phyloP scores from a whole-genome alignment of 2,113 vertebrate genomes.

The Tursiops truncatus region DNA sequence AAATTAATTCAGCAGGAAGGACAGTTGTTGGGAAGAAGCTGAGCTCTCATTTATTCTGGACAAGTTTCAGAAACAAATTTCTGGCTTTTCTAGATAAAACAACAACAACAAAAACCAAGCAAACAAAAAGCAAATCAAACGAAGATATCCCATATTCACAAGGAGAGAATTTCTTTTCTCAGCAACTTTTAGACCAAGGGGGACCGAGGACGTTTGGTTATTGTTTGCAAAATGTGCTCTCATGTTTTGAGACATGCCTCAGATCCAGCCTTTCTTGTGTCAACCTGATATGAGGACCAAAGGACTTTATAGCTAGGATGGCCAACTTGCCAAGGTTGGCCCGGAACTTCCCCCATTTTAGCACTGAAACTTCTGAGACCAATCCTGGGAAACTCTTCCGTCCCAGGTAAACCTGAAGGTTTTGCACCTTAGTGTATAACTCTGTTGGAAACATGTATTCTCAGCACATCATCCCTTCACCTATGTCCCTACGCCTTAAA shows the following conservation, averaged over 20 bases:
- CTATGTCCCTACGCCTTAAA: neutral
- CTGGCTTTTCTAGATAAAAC: conserved; percentile 17
- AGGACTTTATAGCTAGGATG: neutral
- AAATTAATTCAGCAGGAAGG: neutral
- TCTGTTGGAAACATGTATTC: neutral
- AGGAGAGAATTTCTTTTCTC: neutral
- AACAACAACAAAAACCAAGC: neutral
- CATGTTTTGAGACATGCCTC: neutral
- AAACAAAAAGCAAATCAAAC: neutral
- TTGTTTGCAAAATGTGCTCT: neutral
- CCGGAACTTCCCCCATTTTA: neutral
- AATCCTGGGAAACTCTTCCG: neutral
- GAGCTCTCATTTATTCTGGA: neutral
- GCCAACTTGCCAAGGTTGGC: neutral
- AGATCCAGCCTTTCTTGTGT: neutral
- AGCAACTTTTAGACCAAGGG: neutral
- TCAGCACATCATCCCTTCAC: neutral
- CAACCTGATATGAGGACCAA: neutral
- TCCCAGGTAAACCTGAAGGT: neutral
- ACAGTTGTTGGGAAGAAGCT: neutral
- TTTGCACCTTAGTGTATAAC: neutral
- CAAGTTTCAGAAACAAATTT: neutral
- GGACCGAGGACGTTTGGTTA: neutral
- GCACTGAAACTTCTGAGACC: neutral
- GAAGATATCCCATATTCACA: neutral